A percentile compares a stretch with the other conserved stretches of the same genome.
Conservation (phyloP, 1,140 invertebrate species). For the Papilio machaon region DNA sequence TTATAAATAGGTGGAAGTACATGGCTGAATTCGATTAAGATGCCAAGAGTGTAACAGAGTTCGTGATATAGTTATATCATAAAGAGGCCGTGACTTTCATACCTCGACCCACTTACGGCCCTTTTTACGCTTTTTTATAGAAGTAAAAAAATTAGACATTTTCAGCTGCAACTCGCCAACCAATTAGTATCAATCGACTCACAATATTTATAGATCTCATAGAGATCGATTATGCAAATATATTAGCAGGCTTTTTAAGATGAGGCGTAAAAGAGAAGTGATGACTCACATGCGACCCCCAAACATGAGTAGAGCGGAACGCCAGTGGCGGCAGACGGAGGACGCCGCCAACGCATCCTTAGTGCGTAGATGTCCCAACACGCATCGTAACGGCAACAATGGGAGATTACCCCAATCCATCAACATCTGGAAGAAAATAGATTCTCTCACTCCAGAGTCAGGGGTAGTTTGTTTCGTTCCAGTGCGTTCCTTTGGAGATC, state of each 20-base stretch:
- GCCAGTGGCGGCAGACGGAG: slow-evolving; percentile 70
- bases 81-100: background rate
- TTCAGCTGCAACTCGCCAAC: background rate
- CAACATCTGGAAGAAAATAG: slow-evolving; percentile 56
- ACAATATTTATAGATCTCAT: background rate
- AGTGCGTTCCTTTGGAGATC: no score
- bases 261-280: background rate
- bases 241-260: background rate
- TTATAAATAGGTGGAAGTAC: background rate
- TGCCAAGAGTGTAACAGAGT: background rate
- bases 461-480: no score
- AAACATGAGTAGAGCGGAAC: slow-evolving; percentile 60
- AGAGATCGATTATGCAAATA: background rate
- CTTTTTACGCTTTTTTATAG: background rate
- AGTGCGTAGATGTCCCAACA: slow-evolving; percentile 63
- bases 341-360: slow-evolving; percentile 69
- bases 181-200: background rate
- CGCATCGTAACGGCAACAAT: slow-evolving; percentile 64
- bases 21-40: background rate
- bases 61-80: background rate
- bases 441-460: no score
- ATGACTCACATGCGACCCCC: slow-evolving; percentile 65
- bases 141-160: background rate
- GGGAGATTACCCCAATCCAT: slow-evolving; percentile 64
- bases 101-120: background rate